phyloP scores from a whole-genome alignment of 1,140 invertebrate species.

The Euglossa dilemma region DNA sequence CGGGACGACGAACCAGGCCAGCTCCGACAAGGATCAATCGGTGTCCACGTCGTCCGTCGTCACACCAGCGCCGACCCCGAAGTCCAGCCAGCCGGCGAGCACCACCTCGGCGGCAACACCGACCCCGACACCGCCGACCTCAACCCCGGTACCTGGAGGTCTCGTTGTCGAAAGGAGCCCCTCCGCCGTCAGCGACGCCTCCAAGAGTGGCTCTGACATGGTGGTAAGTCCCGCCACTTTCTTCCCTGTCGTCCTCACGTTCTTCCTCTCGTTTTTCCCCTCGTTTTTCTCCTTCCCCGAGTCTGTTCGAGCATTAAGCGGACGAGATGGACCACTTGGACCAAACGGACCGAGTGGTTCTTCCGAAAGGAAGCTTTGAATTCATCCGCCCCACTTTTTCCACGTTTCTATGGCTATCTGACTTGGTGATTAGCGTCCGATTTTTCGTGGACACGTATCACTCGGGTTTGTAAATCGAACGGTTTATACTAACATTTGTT shows the following conservation, averaged over 20 bases:
- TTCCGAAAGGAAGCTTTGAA: too few relatives aligned
- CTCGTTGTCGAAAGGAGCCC: constrained; percentile 84
- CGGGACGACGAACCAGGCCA: constrained; percentile 58
- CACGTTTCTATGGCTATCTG: too few relatives aligned
- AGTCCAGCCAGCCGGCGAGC: constrained; percentile 64
- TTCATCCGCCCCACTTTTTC: too few relatives aligned
- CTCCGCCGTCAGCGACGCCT: constrained; percentile 88
- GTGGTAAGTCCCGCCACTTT: constrained; percentile 83
- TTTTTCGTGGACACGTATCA: too few relatives aligned
- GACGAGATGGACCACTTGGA: too few relatives aligned
- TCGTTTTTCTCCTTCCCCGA: not conserved
- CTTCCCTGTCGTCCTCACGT: constrained; percentile 18
- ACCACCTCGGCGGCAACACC: constrained; percentile 61
- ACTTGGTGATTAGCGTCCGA: too few relatives aligned
- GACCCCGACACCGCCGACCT: constrained; percentile 65
- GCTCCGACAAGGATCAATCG: constrained; percentile 69
- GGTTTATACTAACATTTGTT: too few relatives aligned
- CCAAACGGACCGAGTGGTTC: too few relatives aligned
- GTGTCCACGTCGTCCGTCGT: constrained; percentile 68
- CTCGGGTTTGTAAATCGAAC: too few relatives aligned
- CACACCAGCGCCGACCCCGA: constrained; percentile 66
- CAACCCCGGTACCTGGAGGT: constrained; percentile 73
- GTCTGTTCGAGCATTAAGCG: too few relatives aligned
- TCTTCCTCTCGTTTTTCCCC: constrained; percentile 2
- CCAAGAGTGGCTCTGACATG: constrained; percentile 88